Evolutionary conservation across 2,113 vertebrate species (phyloP).

Genomic region (Neofelis nebulosa): DNA sequence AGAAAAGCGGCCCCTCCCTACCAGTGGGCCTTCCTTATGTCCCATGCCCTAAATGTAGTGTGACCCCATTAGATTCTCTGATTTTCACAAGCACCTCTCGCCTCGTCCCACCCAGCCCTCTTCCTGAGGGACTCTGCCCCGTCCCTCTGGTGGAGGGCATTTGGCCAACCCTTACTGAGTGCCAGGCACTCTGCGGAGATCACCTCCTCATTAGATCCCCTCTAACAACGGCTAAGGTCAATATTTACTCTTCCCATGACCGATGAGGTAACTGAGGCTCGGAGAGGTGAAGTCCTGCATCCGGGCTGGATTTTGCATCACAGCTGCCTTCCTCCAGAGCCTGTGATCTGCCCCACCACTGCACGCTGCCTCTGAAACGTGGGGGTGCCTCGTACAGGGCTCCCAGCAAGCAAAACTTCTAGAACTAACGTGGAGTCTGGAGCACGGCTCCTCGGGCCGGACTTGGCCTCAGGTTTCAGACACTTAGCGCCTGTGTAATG

Average conservation of each 20-base stretch:
- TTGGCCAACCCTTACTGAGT: background rate
- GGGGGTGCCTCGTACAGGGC: rapidly evolving
- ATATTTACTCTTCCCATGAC: background rate
- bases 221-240: rapidly evolving
- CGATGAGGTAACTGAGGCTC: no score
- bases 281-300: background rate
- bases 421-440: background rate
- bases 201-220: background rate
- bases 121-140: background rate
- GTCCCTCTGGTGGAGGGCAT: rapidly evolving
- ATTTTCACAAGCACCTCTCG: background rate
- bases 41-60: background rate
- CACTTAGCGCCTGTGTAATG: background rate
- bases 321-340: background rate
- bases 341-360: background rate
- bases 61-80: background rate
- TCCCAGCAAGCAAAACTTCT: background rate
- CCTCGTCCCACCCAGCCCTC: background rate
- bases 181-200: background rate
- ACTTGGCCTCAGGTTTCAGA: background rate
- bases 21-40: rapidly evolving
- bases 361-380: rapidly evolving
- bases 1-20: background rate
- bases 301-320: background rate
- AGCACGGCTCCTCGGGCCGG: background rate